These are phyloP conservation scores for Sesamia inferens DNA, from an alignment of 2,888 invertebrate species.

Conservation along the genomic window DNA sequence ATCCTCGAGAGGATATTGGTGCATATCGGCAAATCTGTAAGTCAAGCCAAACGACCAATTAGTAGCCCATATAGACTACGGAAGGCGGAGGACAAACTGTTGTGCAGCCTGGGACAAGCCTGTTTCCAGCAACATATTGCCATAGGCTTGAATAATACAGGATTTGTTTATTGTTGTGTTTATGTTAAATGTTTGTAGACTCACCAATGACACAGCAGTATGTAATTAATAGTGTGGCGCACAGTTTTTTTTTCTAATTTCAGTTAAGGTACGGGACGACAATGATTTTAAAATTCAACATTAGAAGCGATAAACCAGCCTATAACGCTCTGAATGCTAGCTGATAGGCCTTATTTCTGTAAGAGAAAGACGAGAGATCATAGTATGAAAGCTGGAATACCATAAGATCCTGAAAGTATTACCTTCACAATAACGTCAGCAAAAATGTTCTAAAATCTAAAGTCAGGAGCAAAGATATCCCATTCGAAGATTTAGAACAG, in stretches of 20 bases:
- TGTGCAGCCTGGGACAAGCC: not conserved
- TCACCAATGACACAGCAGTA: too few relatives aligned
- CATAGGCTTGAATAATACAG: not conserved
- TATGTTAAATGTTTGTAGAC: too few relatives aligned
- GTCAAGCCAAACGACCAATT: too few relatives aligned
- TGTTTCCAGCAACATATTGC: not conserved
- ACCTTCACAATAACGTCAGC: conserved; percentile 23
- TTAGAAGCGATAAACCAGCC: not conserved
- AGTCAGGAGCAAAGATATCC: conserved; percentile 44
- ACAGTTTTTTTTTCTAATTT: too few relatives aligned
- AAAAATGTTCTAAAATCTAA: conserved; percentile 23
- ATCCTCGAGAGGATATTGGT: conserved; percentile 54
- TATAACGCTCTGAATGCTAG: not conserved
- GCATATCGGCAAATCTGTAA: too few relatives aligned
- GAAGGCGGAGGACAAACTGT: not conserved
- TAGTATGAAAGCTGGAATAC: not conserved
- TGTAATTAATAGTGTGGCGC: too few relatives aligned
- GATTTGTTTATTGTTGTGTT: too few relatives aligned
- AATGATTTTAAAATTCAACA: not conserved
- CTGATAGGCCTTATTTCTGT: not conserved
- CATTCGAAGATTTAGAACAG: conserved; percentile 48
- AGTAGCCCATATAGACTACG: too few relatives aligned
- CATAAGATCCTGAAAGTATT: conserved; percentile 4
- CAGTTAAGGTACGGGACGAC: too few relatives aligned
- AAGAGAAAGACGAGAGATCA: not conserved